Base-by-base conservation (phyloP, 2,888 invertebrate genomes). In the Germaria angustata region DNA sequence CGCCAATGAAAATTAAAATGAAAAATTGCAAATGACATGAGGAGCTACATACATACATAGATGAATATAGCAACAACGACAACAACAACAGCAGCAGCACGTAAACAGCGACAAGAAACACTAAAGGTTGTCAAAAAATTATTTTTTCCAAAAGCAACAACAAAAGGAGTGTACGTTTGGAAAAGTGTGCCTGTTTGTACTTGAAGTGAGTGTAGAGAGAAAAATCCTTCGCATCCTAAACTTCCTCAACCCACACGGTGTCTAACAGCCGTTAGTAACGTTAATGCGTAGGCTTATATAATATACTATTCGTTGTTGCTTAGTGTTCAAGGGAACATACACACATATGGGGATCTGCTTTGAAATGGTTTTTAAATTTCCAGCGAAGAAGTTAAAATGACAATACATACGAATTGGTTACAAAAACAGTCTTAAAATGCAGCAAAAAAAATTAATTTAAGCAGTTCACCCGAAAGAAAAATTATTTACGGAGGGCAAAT, bases 1-100 rank as follows among this genome's bases (percentile, higher is more conserved):
- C 88, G 87, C 89, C 89, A 90, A 89, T 90, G 90, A 88, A 89
- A 89, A 89, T 90, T 90, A 90, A 90, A 89, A 89, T 89, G 90
- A 89, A 89, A 89, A 88, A 89, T 89, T 88, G 88, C 87, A 88
- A 89, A 88, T 87, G 88, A 89, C 87, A 87, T 87, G 88, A 69
- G 84, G 22, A 78, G 81, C 80, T 71, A 68, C 65, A 36, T n/a
- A 36, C 7, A 57, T n/a, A n/a, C n/a, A n/a, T n/a, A 41, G 22
- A 44, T 75, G 75, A 69, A 73, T 61, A 68, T 55, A 73, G 51
- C 53, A 77, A 49, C 41, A 68, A 36, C 73, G 28, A 39, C 61
- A 72, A 63, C n/a, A n/a, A n/a, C 22, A 65, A 55, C 53, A 72
- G 17, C 73, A 41, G 51, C 61, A 72, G 44, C 41, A 44, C 53